A percentile compares a stretch with the other conserved stretches of the same genome.
Evolutionary conservation across 1,140 invertebrate species (phyloP).

Genomic region (Laupala kohalensis): DNA sequence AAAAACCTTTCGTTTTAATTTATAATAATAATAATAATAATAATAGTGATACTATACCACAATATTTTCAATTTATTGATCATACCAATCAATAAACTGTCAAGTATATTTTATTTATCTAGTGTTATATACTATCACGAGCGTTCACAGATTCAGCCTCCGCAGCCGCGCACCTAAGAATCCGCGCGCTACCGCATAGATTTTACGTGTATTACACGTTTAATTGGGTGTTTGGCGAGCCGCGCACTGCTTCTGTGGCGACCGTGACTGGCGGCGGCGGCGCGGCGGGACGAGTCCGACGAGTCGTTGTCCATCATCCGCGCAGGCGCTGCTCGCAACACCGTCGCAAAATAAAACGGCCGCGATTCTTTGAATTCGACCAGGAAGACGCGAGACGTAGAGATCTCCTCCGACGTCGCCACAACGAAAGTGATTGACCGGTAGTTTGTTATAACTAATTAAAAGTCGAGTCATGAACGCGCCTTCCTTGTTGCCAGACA

Average conservation of each 20-base stretch:
- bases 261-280: not conserved
- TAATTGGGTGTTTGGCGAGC: too few species aligned
- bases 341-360: not conserved
- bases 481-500: not conserved
- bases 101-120: too few species aligned
- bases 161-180: not conserved
- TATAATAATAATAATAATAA: too few species aligned
- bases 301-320: not conserved
- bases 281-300: not conserved
- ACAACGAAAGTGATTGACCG: not conserved
- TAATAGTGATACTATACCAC: too few species aligned
- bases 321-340: not conserved
- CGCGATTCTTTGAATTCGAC: not conserved
- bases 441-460: not conserved
- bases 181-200: not conserved
- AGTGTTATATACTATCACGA: too few species aligned
- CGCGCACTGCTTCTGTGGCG: too few species aligned
- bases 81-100: too few species aligned
- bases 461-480: not conserved
- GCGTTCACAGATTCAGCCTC: not conserved
- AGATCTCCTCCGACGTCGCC: not conserved
- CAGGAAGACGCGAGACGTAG: not conserved
- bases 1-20: too few species aligned
- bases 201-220: not conserved
- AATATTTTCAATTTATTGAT: too few species aligned